Evolutionary conservation across 2,113 vertebrate species (phyloP).

Genomic region (Coracopsis vasa): DNA sequence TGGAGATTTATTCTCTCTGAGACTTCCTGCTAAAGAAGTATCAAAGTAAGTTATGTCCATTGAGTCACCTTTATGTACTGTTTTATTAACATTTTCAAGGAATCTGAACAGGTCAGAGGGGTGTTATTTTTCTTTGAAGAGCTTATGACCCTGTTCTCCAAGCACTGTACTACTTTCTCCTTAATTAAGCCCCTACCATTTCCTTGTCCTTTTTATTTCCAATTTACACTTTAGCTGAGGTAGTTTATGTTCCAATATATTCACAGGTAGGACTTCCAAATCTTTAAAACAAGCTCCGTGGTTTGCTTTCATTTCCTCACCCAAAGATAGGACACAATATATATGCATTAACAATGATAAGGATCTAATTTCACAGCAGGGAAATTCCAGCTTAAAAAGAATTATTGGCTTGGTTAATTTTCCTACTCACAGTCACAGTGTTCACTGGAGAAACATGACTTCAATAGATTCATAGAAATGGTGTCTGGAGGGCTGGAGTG

Average conservation of each 20-base stretch:
- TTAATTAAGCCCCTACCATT: neutral
- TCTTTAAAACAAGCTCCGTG: neutral
- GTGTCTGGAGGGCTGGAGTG: neutral
- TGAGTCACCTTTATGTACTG: neutral
- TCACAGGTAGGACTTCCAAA: neutral
- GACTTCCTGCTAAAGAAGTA: neutral
- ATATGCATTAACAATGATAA: neutral
- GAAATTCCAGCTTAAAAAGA: neutral
- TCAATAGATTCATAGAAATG: neutral
- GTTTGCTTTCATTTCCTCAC: neutral
- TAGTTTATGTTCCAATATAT: neutral
- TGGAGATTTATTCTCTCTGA: constrained; percentile 12
- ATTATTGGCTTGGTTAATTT: neutral
- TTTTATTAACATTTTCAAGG: constrained; percentile 42
- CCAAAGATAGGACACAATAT: neutral
- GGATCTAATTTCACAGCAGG: neutral
- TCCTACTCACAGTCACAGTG: neutral
- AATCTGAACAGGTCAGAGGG: neutral
- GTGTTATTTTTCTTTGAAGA: neutral
- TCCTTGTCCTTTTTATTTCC: neutral
- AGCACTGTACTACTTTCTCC: neutral
- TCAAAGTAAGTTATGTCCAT: constrained; percentile 16
- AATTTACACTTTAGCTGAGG: neutral
- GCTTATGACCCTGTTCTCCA: neutral
- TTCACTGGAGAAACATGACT: neutral